Evolutionary conservation across 2,113 vertebrate genomes (phyloP).

Genomic region (Aphyosemion australe): DNA sequence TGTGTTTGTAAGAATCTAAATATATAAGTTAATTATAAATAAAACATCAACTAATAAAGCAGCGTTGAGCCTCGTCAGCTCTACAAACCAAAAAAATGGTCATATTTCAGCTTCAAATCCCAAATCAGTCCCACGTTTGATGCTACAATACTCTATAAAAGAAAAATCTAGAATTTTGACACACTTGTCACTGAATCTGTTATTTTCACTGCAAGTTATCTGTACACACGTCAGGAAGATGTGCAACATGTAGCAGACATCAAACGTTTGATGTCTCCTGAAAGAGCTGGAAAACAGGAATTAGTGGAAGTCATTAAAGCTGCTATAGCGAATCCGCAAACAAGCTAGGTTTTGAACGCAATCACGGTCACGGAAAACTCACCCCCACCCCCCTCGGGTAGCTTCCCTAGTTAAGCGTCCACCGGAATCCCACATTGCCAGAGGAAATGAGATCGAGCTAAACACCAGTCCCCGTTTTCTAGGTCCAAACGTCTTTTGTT

Average conservation of each 20-base stretch:
- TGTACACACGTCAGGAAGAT: constrained; percentile 35
- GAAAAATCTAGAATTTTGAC: constrained; percentile 24
- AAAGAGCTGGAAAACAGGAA: no score
- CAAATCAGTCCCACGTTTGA: constrained; percentile 22
- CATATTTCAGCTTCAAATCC: constrained; percentile 6
- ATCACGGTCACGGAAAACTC: no score
- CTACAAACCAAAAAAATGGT: constrained; percentile 1
- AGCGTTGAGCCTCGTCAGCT: constrained; percentile 40
- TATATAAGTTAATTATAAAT: constrained; percentile 67
- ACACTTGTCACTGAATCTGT: constrained; percentile 19
- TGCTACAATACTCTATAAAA: neutral
- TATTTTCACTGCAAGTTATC: constrained; percentile 19
- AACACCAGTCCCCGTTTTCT: no score
- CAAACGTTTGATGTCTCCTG: constrained; percentile 5
- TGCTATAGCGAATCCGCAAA: no score
- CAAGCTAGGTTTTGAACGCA: no score
- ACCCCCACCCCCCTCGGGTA: no score
- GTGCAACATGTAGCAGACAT: constrained; percentile 46
- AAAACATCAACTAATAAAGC: constrained; percentile 39
- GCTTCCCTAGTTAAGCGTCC: no score
- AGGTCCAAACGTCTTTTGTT: no score
- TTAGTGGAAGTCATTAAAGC: neutral
- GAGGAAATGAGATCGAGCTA: no score
- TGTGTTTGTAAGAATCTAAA: constrained; percentile 22
- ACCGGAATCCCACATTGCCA: no score